These are phyloP conservation scores for Phalacrocorax brasilianus DNA, from an alignment of 2,113 vertebrate species.

Conservation along the genomic window DNA sequence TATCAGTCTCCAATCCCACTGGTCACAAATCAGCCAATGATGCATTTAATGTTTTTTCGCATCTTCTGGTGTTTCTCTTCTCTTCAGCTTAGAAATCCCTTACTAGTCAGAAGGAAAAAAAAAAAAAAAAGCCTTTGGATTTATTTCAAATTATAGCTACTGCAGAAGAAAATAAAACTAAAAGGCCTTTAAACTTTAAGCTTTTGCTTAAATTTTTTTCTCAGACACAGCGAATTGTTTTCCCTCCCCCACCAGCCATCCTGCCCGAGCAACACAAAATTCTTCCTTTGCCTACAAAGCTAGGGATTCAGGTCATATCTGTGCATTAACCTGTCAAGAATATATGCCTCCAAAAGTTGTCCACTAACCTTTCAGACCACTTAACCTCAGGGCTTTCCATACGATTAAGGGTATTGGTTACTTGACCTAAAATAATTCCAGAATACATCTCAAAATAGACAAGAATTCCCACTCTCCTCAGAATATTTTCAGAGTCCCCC, in stretches of 20 bases:
- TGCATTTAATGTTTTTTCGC: constrained; percentile 6
- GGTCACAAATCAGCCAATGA: neutral
- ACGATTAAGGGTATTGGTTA: neutral
- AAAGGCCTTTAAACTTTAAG: neutral
- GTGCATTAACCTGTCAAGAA: constrained; percentile 24
- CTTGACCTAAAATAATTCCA: constrained; percentile 1
- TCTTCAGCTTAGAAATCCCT: neutral
- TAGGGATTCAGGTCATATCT: constrained; percentile 5
- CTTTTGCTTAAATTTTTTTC: neutral
- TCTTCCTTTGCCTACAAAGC: neutral
- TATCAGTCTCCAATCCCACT: neutral
- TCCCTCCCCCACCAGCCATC: neutral
- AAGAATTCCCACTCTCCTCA: neutral
- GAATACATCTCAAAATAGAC: neutral
- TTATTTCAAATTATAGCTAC: constrained; percentile 15
- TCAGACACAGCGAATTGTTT: neutral
- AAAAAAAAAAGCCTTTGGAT: neutral
- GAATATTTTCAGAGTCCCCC: neutral
- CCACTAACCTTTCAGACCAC: neutral
- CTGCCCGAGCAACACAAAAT: neutral
- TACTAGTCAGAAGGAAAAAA: neutral
- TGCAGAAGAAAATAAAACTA: neutral
- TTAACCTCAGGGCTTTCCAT: constrained; percentile 12
- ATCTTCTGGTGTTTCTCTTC: neutral
- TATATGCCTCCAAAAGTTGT: neutral